Evolutionary conservation across 1,140 invertebrate genomes (phyloP), one percentile per base, ranked within the genome.

Genomic region (Bombus cullumanus): DNA sequence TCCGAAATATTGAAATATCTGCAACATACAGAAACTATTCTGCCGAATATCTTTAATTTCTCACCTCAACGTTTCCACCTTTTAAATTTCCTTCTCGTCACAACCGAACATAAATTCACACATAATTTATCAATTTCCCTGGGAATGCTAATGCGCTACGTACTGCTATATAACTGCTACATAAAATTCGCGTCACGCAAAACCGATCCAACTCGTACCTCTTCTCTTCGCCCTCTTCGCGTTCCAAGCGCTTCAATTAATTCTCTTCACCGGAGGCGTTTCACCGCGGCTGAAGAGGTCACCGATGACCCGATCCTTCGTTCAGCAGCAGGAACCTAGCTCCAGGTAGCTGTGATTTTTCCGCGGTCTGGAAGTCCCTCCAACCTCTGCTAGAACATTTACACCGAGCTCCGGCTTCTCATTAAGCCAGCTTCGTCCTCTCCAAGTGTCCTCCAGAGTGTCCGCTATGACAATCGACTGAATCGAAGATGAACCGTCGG

Each of bases 381-480:
- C 6, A 13, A 15, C 43, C 41, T 9, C 34, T 22, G 34, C 18
- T 15, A 57, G 62, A 71, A 75, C 68, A 72, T 86, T 88, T 64
- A 75, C 47, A 10, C 31, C 22, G 13, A 28, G 74, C 34, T 78
- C 43, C 57, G 85, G 25, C 28, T 83, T 73, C 76, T 88, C 84
- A 68, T 84, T 88, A 81, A 79, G 69, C 57, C 43, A 28, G 47
- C 57, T 62, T 31, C 28, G 39, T n/a, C 53, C 53, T 18, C 37
- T n/a, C 5, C 12, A 5, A 64, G 81, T 66, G 71, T 78, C 37
- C 62, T 79, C 78, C 53, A 31, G 34, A 41, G 43, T 74, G n/a
- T 18, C 62, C 18, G 83, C 47, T 90, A 92, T 88, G 86, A 88
- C 92, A 90, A 93, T 91, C 85, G 85, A 73, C 18, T 79, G 85